Conservation (phyloP, 2,888 invertebrate species). For the Holacanthella duospinosa region DNA sequence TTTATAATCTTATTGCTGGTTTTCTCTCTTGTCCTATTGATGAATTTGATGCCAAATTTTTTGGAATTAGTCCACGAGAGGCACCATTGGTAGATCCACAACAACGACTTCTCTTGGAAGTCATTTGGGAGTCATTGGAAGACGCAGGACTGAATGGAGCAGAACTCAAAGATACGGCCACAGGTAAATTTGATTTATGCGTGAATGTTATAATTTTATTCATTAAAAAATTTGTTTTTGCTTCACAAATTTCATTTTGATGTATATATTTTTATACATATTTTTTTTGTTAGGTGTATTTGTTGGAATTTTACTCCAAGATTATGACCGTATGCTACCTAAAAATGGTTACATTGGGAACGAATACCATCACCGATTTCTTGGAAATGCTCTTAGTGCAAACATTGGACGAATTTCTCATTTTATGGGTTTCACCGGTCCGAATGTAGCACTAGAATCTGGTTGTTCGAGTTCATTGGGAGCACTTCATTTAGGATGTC, state of each 20-base stretch:
- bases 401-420: slow-evolving; percentile 17
- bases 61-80: slow-evolving; percentile 63
- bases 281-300: no score
- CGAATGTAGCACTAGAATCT: slow-evolving; percentile 19
- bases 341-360: not conserved
- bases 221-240: no score
- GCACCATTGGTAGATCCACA: slow-evolving; percentile 68
- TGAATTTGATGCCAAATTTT: slow-evolving; percentile 66
- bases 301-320: slow-evolving; percentile 67
- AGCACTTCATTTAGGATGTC: slow-evolving; percentile 15
- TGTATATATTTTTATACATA: no score
- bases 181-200: no score
- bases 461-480: slow-evolving; percentile 21
- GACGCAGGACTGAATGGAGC: slow-evolving; percentile 66
- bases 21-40: slow-evolving; percentile 54
- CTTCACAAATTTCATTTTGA: no score
- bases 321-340: not conserved
- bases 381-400: slow-evolving; percentile 20
- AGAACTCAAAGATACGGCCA: slow-evolving; percentile 70
- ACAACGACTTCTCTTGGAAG: slow-evolving; percentile 64
- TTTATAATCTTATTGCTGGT: slow-evolving; percentile 46
- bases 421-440: slow-evolving; percentile 18
- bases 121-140: slow-evolving; percentile 64
- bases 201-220: no score
- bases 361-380: slow-evolving; percentile 12